Percentiles rank a stretch among this genome's conserved stretches.
These are phyloP conservation scores for Aleiodes leptofemur DNA, from an alignment of 2,888 invertebrate species.

Conservation along the genomic window DNA sequence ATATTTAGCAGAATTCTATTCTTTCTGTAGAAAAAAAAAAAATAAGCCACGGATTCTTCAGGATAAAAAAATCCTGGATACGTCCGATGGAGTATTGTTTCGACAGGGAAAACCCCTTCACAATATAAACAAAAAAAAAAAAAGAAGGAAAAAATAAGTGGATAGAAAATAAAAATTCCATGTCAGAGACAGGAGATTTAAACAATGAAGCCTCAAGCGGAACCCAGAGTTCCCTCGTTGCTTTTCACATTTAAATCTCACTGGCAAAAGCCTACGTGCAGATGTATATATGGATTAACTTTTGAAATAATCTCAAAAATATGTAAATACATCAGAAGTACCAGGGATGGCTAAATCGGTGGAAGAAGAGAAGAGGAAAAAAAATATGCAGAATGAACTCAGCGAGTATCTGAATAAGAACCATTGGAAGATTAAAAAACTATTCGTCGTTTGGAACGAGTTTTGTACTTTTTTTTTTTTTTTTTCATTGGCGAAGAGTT, in stretches of 20 bases:
- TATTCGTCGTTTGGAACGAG: slow-evolving; percentile 48
- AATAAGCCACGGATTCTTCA: slow-evolving; percentile 10
- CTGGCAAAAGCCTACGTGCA: slow-evolving; percentile 38
- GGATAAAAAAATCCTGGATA: background rate
- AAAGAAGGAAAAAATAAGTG: background rate
- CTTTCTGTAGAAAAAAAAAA: slow-evolving; percentile 3
- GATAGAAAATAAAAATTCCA: slow-evolving; percentile 37
- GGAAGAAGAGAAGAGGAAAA: slow-evolving; percentile 20
- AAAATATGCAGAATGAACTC: slow-evolving; percentile 14
- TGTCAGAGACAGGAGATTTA: slow-evolving; percentile 45
- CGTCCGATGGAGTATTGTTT: slow-evolving; percentile 20
- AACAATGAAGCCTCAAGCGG: slow-evolving; percentile 52
- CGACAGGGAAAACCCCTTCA: background rate
- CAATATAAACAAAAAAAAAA: slow-evolving; percentile 17
- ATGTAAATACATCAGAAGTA: slow-evolving; percentile 68
- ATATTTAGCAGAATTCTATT: slow-evolving; percentile 21
- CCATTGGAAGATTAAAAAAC: slow-evolving; percentile 68
- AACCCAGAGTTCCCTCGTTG: slow-evolving; percentile 57
- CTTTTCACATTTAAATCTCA: slow-evolving; percentile 69
- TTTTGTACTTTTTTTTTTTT: slow-evolving; percentile 12
- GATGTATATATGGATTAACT: slow-evolving; percentile 51
- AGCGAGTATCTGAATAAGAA: slow-evolving; percentile 51
- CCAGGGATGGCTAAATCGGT: slow-evolving; percentile 50
- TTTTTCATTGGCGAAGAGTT: background rate
- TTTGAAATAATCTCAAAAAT: slow-evolving; percentile 65